These are phyloP conservation scores for Drosophila chauvacae DNA, from an alignment of 1,140 invertebrate species.

Conservation along the genomic window DNA sequence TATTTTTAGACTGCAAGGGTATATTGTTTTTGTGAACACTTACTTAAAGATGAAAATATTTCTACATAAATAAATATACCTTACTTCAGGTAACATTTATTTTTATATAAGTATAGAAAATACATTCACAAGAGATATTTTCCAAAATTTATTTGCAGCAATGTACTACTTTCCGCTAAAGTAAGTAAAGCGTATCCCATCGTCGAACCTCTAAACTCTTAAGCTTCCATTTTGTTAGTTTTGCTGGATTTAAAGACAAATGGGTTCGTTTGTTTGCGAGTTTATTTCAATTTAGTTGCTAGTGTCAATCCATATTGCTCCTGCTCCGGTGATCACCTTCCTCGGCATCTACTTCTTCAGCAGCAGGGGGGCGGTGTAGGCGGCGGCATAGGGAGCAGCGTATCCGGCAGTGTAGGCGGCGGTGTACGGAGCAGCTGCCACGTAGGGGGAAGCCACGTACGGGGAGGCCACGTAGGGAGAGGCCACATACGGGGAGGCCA, in stretches of 20 bases:
- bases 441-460: slow-evolving; percentile 66
- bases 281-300: slow-evolving; percentile 45
- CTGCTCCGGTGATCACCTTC: neutral
- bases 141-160: too few species aligned
- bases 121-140: too few species aligned
- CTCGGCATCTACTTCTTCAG: slow-evolving; percentile 64
- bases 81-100: too few species aligned
- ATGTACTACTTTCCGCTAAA: neutral
- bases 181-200: neutral
- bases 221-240: neutral
- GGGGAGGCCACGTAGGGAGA: slow-evolving; percentile 68
- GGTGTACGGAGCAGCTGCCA: slow-evolving; percentile 61
- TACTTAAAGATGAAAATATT: neutral
- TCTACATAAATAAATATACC: too few species aligned
- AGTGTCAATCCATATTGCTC: slow-evolving; percentile 19
- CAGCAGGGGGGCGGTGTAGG: slow-evolving; percentile 55
- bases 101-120: too few species aligned
- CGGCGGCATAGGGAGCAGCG: slow-evolving; percentile 50
- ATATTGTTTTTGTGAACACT: neutral
- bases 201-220: neutral
- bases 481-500: slow-evolving; percentile 62
- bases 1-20: neutral
- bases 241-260: slow-evolving; percentile 17
- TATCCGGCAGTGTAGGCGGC: slow-evolving; percentile 66
- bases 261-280: slow-evolving; percentile 31